A percentile compares a stretch with the other conserved stretches of the same genome.
These are phyloP conservation scores for Cyaniris semiargus DNA, from an alignment of 2,888 invertebrate species.

Conservation along the genomic window DNA sequence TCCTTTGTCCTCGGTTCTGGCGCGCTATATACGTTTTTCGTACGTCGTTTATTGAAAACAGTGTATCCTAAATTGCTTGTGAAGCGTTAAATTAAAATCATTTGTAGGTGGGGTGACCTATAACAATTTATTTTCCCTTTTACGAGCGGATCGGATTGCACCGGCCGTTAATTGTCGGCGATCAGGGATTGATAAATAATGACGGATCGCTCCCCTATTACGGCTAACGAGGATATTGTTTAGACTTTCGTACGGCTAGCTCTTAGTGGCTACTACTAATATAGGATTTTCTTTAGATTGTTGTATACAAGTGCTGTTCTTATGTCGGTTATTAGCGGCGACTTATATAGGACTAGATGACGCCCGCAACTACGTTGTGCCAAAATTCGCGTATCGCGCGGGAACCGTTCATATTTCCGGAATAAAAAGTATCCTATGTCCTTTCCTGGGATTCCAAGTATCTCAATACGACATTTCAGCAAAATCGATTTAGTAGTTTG, in stretches of 20 bases:
- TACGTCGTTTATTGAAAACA: not conserved
- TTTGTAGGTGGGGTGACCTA: conserved; percentile 15
- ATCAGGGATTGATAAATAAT: conserved; percentile 50
- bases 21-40: not conserved
- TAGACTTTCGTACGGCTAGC: not conserved
- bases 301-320: too few species aligned
- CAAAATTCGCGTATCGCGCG: too few species aligned
- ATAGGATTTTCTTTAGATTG: not conserved
- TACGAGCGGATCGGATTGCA: conserved; percentile 39
- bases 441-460: too few species aligned
- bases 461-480: too few species aligned
- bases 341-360: too few species aligned
- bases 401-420: too few species aligned
- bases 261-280: not conserved
- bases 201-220: conserved; percentile 45
- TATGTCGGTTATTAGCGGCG: too few species aligned
- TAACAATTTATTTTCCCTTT: conserved; percentile 34
- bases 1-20: too few species aligned
- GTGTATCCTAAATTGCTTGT: not conserved
- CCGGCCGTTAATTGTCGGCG: conserved; percentile 45
- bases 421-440: too few species aligned
- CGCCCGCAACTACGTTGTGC: too few species aligned
- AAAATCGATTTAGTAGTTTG: too few species aligned
- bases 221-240: conserved; percentile 38
- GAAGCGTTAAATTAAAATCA: conserved; percentile 16